Evolutionary conservation across 30 jellyfish, hydroid and myxozoan genomes (phyloP), one percentile per base, ranked within the genome.

Genomic region (Hydractinia echinata): DNA sequence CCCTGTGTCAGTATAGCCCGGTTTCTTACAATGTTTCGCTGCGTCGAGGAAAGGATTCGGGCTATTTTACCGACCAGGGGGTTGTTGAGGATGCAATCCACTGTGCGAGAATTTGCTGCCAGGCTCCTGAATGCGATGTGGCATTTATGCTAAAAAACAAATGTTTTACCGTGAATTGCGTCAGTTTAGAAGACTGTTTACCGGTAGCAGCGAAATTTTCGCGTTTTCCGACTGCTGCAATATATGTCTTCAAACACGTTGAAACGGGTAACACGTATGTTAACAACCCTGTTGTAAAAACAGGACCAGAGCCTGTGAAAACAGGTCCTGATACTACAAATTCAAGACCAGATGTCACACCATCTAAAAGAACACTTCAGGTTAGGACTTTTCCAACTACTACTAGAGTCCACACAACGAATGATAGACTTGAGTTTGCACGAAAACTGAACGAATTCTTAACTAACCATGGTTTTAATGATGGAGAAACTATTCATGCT

Each of bases 1-100:
- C 96, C 95, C 95, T 88, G 96, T 93, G 99, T 93, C 89, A 91
- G 85, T 93, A 77, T 93, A 93, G 99, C 99, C 99, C 99, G 99
- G 88, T 93, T 87, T 93, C 99, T 93, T 93, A 93, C 99, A 93
- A 93, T 93, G 99, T 93, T 93, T 88, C 99, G 99, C 99, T 93
- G 88, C 99, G 96, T 73, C 93, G 87, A 85, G 96, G 99, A 94
- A 94, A 79, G 89, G 99, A 83, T 90, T 88, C 99, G 95, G 99
- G 99, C 96, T 87, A 86, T 82, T 82, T 88, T 90, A 83, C 77
- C 78, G 89, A 92, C 96, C 90, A 85, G 96, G 99, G 99, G 94
- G 79, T 80, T 67, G 96, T 84, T 72, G 81, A 79, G 71, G 79
- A 72, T 67, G 89, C 71, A 72, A 82, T 66, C 83, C 89, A 82